A percentile compares a stretch with the other conserved stretches of the same genome.
Conservation (phyloP, 2,888 invertebrate species). For the Mimas tiliae region DNA sequence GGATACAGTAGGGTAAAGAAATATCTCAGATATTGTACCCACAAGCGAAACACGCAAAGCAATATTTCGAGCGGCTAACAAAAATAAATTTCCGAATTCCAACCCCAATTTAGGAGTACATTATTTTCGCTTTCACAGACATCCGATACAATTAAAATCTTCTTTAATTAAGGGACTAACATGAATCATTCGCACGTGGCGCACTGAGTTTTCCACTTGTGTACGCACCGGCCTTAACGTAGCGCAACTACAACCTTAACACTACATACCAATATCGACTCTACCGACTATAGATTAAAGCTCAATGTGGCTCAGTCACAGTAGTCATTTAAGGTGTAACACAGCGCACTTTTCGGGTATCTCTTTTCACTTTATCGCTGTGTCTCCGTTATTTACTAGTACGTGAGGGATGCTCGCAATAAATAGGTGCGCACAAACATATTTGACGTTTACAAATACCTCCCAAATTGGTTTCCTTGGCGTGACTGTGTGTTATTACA, state of each 20-base stretch:
- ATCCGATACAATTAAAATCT: slow-evolving; percentile 86
- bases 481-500: slow-evolving; percentile 79
- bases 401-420: slow-evolving; percentile 83
- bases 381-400: slow-evolving; percentile 83
- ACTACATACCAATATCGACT: slow-evolving; percentile 57
- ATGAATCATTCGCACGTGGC: slow-evolving; percentile 86
- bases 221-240: slow-evolving; percentile 66
- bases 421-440: slow-evolving; percentile 83
- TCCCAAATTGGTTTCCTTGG: slow-evolving; percentile 80
- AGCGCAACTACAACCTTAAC: slow-evolving; percentile 51
- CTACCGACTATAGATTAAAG: slow-evolving; percentile 52
- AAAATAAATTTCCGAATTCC: slow-evolving; percentile 78
- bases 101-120: slow-evolving; percentile 84
- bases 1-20: slow-evolving; percentile 21
- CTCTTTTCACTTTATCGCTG: slow-evolving; percentile 83
- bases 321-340: slow-evolving; percentile 64
- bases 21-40: slow-evolving; percentile 53
- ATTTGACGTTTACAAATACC: slow-evolving; percentile 83
- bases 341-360: slow-evolving; percentile 67
- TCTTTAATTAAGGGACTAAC: slow-evolving; percentile 85
- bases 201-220: slow-evolving; percentile 83
- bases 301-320: slow-evolving; percentile 48
- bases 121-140: slow-evolving; percentile 85
- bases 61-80: slow-evolving; percentile 70
- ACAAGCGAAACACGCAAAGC: slow-evolving; percentile 69